phyloP scores from a whole-genome alignment of 53 echinoderm and acorn worm genomes.

The Echinometra lucunter region DNA sequence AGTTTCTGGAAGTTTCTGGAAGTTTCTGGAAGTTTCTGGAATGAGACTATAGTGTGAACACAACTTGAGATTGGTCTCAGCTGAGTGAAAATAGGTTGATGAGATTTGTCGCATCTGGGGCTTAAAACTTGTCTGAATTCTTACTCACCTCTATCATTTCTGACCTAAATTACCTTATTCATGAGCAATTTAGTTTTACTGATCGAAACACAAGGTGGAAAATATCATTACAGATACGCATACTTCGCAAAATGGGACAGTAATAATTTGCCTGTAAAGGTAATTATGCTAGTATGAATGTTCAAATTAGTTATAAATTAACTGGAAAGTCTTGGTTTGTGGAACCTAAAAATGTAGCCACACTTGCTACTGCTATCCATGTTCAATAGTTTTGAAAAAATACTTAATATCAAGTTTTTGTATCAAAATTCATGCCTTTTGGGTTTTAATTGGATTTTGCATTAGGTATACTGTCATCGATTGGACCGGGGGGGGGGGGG shows the following conservation, averaged over 20 bases:
- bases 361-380: no score
- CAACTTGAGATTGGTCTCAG: neutral
- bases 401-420: no score
- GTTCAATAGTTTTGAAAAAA: no score
- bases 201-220: neutral
- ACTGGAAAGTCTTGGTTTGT: no score
- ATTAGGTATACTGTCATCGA: no score
- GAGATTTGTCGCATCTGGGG: neutral
- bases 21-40: neutral
- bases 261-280: neutral
- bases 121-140: neutral
- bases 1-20: neutral
- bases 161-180: neutral
- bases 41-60: neutral
- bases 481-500: no score
- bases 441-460: no score
- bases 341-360: no score
- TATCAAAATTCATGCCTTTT: no score
- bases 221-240: neutral
- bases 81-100: neutral
- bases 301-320: no score
- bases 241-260: neutral
- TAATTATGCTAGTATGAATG: neutral
- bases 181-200: neutral
- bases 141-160: neutral